Percentiles rank a stretch among this genome's conserved stretches.
Evolutionary conservation across 2,113 vertebrate species (phyloP).

Genomic region (Gallinago undulata): DNA sequence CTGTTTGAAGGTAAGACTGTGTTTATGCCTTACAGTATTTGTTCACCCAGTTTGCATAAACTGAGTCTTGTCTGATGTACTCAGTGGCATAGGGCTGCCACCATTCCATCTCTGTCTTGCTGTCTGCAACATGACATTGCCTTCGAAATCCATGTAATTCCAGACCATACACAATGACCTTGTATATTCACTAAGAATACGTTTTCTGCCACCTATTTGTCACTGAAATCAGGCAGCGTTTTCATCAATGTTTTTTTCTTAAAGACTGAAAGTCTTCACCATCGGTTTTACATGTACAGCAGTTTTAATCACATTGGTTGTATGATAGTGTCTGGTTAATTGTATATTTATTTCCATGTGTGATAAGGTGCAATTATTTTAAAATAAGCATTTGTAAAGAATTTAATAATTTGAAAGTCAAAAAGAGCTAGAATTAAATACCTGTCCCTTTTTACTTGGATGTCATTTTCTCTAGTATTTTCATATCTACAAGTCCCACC

Average conservation of each 20-base stretch:
- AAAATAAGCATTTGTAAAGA: constrained; percentile 13
- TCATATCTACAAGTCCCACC: not conserved
- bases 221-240: not conserved
- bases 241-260: not conserved
- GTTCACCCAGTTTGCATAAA: not conserved
- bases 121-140: not conserved
- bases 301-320: constrained; percentile 11
- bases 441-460: not conserved
- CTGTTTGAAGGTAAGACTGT: not conserved
- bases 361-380: constrained; percentile 52
- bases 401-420: not conserved
- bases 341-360: constrained; percentile 64
- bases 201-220: not conserved
- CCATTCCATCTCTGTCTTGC: not conserved
- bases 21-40: not conserved
- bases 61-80: not conserved
- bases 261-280: not conserved
- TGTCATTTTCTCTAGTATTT: not conserved
- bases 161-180: not conserved
- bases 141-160: not conserved
- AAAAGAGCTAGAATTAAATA: not conserved
- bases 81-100: not conserved
- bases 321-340: not conserved
- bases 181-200: not conserved
- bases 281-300: not conserved